Base-by-base conservation (phyloP, 30 jellyfish, hydroid and myxozoan genomes). In the Chrysaora quinquecirrha region DNA sequence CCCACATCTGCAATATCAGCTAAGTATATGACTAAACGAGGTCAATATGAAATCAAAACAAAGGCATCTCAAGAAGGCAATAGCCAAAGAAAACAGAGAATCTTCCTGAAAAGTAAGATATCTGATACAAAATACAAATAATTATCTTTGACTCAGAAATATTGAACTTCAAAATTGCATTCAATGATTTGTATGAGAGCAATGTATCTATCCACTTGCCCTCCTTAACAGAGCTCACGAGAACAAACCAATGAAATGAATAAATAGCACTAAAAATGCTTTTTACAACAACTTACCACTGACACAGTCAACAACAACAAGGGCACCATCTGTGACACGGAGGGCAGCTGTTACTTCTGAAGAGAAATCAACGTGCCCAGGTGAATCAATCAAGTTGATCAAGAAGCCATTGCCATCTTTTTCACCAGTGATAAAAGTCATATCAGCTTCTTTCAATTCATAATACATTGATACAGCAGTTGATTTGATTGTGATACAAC, bases 301-400 rank as follows among this genome's bases (percentile, higher is more conserved):
- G 83, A 96, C 96, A 87, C 99, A 96, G 81, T 96, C 99, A 1
- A 96, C 99, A 38, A 96, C 99, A 82, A 96, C 99, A 63, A 96
- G 97, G n/a, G 99, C 99, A 43, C 99, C 99, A 83, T 96, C 99
- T 4, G 99, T 96, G 64, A 96, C 99, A 72, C 99, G 98, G 21
- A 96, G 95, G 49, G 99, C 99, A 32, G 99, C 99, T 27, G 99
- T 96, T 0, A 96, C 99, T 80, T 96, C 99, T 22, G 99, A 96
- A 32, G 99, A 96, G 81, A 96, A 96, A 69, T 96, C 99, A 78
- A 96, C 99, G 80, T 96, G 99, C 65, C 99, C 99, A 0, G 99
- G 99, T 27, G 97, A 83, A 67, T 96, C 99, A 73, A 96, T 96
- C 93, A 96, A 75, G 80, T 96, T 96, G 84, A 96, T 96, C 83